Evolutionary conservation across 2,113 vertebrate species (phyloP), one percentile per base, ranked within the genome.

Genomic region (Hippocampus mohnikei): DNA sequence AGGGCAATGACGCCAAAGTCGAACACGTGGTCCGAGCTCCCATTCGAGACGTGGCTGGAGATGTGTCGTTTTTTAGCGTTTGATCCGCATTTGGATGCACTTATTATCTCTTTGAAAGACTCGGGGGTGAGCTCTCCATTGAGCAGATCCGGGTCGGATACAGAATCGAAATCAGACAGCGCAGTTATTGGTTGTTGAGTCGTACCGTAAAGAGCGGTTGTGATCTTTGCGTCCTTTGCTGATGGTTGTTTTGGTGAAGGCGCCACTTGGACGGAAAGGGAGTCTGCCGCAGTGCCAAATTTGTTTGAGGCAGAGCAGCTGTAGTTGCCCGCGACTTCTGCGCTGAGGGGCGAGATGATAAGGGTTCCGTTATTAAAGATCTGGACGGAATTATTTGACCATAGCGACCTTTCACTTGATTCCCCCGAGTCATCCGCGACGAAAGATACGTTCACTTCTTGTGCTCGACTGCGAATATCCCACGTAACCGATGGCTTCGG

Each of bases 1-100:
- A 99, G 84, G 0, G 96, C 95, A 0, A 99, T 95, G 53, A 98
- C 93, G 0, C 96, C 96, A 84, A 97, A 93, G 82, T 97, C 95
- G 1, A 98, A 98, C 0, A 89, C 91, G 66, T 96, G 95, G 40
- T 93, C 93, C 0, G 92, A 73, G 5, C 94, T 99, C 58, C 88
- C 82, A 64, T 98, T 98, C 72, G 94, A 94, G 55, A 93, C 94
- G 1, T 95, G 93, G 69, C 94, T 95, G 15, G 96, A 95, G 64
- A 95, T 81, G 71, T 96, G 95, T 40, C 82, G 90, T 0, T 93
- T 88, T 3, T 89, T 90, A 2, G 91, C 87, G 0, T 81, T 88
- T 41, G 91, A 77, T 41, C 93, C 94, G 37, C 97, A 99, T 74
- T 92, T 93, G 60, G 88, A 88, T 20, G 83, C 82, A 29, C 0